phyloP scores from a whole-genome alignment of 2,113 vertebrate genomes.

The Psophia crepitans region DNA sequence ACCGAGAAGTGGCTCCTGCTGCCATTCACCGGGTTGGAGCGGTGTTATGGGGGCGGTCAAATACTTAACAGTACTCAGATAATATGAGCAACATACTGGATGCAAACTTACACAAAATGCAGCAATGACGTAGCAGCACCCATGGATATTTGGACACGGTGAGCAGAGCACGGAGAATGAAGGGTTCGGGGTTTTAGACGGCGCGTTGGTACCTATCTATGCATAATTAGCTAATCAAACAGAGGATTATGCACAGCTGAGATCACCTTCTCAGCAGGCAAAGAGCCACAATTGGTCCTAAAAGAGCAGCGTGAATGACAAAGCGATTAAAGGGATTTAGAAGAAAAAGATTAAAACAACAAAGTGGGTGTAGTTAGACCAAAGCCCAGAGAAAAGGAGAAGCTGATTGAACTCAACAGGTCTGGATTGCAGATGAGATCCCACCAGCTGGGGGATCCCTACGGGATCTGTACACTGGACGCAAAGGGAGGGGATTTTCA shows the following conservation, averaged over 20 bases:
- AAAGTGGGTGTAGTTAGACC: not conserved
- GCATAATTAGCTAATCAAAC: not conserved
- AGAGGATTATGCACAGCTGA: not conserved
- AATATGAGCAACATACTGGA: not conserved
- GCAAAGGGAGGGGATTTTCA: not conserved
- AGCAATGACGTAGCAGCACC: not conserved
- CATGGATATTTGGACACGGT: not conserved
- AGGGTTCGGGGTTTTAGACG: not conserved
- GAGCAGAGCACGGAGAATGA: not conserved
- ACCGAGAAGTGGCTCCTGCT: not conserved
- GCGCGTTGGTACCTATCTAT: not conserved
- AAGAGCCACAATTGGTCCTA: not conserved
- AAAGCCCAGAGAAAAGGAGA: not conserved
- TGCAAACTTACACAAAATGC: not conserved
- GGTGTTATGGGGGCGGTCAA: not conserved
- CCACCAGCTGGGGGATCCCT: fast-evolving
- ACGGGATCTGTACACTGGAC: fast-evolving
- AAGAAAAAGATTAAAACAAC: not conserved
- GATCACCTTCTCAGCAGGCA: not conserved
- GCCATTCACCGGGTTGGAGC: not conserved
- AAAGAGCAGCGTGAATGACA: not conserved
- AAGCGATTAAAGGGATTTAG: not conserved
- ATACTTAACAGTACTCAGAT: not conserved
- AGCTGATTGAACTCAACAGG: not conserved
- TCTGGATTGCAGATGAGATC: fast-evolving